Evolutionary conservation across 2,797 vertebrate species (phyloP), one percentile per base, ranked within the genome.

Genomic region (Monodelphis domestica): DNA sequence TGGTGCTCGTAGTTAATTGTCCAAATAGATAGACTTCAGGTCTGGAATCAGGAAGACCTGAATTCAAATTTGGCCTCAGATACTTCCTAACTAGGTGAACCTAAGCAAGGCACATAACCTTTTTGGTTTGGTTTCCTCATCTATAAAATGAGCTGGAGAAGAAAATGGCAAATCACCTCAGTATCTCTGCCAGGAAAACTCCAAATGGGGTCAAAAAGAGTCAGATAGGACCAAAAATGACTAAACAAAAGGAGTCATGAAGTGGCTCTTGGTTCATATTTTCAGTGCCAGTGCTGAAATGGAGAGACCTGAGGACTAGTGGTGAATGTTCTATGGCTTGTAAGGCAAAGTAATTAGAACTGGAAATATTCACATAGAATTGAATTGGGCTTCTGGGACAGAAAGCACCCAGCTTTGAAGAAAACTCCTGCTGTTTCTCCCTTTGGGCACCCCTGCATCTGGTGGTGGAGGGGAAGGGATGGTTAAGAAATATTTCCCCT

Each of bases 271-370:
- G 33, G 0, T 94, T n/a, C 0, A 28, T 38, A 12, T 95, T 90
- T 97, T 91, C 94, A 78, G 91, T 96, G 89, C 95, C 70, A 87
- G 4, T 89, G 28, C 90, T 95, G n/a, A 96, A 94, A 52, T 89
- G 91, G 92, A n/a, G 7, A 94, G 91, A 91, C 38, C 38, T n/a
- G 24, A 78, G 91, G 93, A 89, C 94, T 88, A 96, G 24, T 59
- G 26, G 45, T 93, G 59, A 94, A 0, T 95, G 94, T 91, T 92
- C 92, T 24, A 78, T 38, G 93, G 54, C 59, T 96, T 97, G 90
- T 90, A 91, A 94, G 95, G 92, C 96, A 95, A 94, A 90, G 50
- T 91, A 94, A 54, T 91, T 97, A 89, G 92, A 96, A 95, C 9
- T 87, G 88, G 70, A 97, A 95, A 89, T 91, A 93, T 53, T 53